Base-by-base conservation (phyloP, 1,140 invertebrate genomes). In the Hylaeus volcanicus region DNA sequence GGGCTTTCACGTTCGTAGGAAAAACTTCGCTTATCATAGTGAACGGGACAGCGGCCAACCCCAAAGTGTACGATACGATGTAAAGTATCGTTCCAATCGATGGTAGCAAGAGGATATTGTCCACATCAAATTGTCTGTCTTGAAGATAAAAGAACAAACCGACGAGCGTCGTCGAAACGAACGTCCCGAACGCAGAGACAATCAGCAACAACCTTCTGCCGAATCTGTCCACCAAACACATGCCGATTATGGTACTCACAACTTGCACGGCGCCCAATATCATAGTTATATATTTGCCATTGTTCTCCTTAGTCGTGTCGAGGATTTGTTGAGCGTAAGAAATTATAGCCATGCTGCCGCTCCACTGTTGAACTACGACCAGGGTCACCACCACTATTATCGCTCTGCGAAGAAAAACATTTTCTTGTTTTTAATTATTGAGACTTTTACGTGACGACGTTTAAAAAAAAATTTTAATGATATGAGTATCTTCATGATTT, bases 241-340 rank as follows among this genome's bases (percentile, higher is more conserved):
- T 94, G 14, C 95, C 95, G 53, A 95, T 85, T 5, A 94, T 90
- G 0, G 94, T 93, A 4, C 94, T 94, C 0, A 94, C 81, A 1
- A 97, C 91, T 86, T 96, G 96, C 4, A 97, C 94, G 0, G 91
- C 88, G 6, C 96, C 96, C 79, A 97, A 94, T 60, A 97, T 91
- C 61, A 97, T 96, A 48, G 96, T 94, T 11, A 93, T 91, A 79
- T 93, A 93, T 73, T 93, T 92, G 8, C 93, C 86, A 5, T 92
- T 91, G 0, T 91, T 89, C 5, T 92, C 92, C 69, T 95, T 94
- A 9, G 94, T 92, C 78, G 92, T 86, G 41, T 95, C 93, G 85
- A 97, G 96, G 86, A 97, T 97, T 64, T 94, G 93, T 72, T 96
- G 94, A 0, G 96, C 94, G 86, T 97, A 97, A 12, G 96, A 95